phyloP scores from a whole-genome alignment of 1,140 invertebrate species.

The Zeugodacus cucurbitae region DNA sequence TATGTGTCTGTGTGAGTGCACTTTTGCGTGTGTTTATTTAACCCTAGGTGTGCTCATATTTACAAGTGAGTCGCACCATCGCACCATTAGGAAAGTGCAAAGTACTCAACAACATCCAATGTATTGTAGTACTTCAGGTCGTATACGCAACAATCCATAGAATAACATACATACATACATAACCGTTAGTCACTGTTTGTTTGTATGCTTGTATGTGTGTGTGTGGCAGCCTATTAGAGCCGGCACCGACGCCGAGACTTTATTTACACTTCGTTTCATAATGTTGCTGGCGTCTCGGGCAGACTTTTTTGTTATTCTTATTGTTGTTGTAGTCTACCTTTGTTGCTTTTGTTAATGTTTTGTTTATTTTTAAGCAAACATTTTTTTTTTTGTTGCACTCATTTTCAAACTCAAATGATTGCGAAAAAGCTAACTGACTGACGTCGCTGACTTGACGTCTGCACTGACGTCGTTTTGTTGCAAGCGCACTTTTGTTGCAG shows the following conservation, averaged over 20 bases:
- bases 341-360: background rate
- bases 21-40: constrained; percentile 5
- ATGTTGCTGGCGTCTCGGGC: constrained; percentile 12
- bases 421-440: background rate
- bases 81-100: constrained; percentile 34
- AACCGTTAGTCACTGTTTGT: background rate
- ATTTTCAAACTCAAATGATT: background rate
- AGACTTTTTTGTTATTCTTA: background rate
- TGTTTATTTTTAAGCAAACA: background rate
- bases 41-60: constrained; percentile 23
- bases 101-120: background rate
- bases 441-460: background rate
- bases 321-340: too few species aligned
- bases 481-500: constrained; percentile 21
- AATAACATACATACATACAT: background rate
- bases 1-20: background rate
- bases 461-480: background rate
- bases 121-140: constrained; percentile 23
- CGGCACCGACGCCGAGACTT: constrained; percentile 25
- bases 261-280: constrained; percentile 33
- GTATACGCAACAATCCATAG: constrained; percentile 7
- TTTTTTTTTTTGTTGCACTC: background rate
- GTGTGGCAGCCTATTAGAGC: background rate
- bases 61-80: constrained; percentile 38
- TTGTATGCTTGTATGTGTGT: too few species aligned